phyloP scores from a whole-genome alignment of 1,140 invertebrate genomes.

The Lepidurus packardi region DNA sequence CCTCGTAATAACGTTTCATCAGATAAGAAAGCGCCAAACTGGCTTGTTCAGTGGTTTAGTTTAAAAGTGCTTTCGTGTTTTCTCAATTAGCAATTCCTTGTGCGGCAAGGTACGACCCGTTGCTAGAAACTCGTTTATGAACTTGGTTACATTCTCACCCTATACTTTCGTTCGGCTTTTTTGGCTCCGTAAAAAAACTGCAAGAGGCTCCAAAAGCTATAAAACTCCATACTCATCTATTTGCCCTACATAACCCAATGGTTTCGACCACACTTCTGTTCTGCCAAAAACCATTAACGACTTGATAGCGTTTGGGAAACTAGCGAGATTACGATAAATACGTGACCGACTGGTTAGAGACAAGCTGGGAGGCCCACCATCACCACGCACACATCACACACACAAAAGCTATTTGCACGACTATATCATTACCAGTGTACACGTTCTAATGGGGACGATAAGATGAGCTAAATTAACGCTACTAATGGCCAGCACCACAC shows the following conservation, averaged over 20 bases:
- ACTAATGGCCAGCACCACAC: neutral
- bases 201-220: neutral
- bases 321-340: conserved; percentile 19
- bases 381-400: neutral
- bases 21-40: neutral
- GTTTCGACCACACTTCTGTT: conserved; percentile 1
- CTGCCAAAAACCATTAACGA: neutral
- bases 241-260: neutral
- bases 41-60: conserved; percentile 9
- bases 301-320: neutral
- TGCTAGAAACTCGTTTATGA: neutral
- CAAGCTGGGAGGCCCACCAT: neutral
- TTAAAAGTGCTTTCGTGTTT: neutral
- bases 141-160: neutral
- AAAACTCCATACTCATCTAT: neutral
- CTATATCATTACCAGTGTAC: neutral
- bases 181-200: neutral
- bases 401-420: conserved; percentile 9
- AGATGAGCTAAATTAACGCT: neutral
- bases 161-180: neutral
- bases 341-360: conserved; percentile 13
- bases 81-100: conserved; percentile 19
- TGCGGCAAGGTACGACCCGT: neutral
- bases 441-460: neutral
- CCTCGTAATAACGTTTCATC: neutral